A percentile compares a stretch with the other conserved stretches of the same genome.
Conservation (phyloP, 1,140 invertebrate species). For the Leptinotarsa lineolata region DNA sequence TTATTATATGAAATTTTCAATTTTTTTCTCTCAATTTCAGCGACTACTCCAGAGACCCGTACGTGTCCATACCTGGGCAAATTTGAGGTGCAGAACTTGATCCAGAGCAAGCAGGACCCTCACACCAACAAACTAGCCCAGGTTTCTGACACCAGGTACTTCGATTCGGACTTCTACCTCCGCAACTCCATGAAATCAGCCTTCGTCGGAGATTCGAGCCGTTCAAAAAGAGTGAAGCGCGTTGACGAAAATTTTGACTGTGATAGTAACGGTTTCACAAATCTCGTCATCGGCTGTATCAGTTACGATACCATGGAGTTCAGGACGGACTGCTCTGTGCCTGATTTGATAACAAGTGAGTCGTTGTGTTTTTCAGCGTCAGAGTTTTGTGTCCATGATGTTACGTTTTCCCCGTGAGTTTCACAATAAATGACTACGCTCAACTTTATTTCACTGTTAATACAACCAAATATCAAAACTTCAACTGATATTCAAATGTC, state of each 20-base stretch:
- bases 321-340: conserved; percentile 66
- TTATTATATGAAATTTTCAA: no score
- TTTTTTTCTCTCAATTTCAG: conserved; percentile 58
- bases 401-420: no score
- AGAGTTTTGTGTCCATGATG: no score
- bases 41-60: conserved; percentile 65
- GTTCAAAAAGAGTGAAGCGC: conserved; percentile 44
- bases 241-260: conserved; percentile 56
- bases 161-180: conserved; percentile 51
- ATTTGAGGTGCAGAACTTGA: conserved; percentile 66
- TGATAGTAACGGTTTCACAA: conserved; percentile 61
- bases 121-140: conserved; percentile 28
- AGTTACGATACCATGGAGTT: conserved; percentile 73
- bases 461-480: no score
- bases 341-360: conserved; percentile 59
- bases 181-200: conserved; percentile 34
- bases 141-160: conserved; percentile 40
- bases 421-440: no score
- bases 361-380: neutral
- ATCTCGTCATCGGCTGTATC: conserved; percentile 70
- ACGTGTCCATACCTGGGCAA: conserved; percentile 72
- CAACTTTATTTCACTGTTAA: no score
- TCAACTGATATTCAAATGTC: no score
- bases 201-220: conserved; percentile 6
- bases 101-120: conserved; percentile 53